phyloP scores from a whole-genome alignment of 1,140 invertebrate species.

The Caenorhabditis elegans region WBcel235 BX284606.5:4801001-4801500 shows the following conservation, averaged over 20 bases:
- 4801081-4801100: neutral
- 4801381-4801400: no score
- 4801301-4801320: neutral
- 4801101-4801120: no score
- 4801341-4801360: neutral
- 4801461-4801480: no score
- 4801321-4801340: constrained; percentile 3
- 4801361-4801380: no score
- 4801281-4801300: constrained; percentile 22
- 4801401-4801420: no score
- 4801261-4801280: constrained; percentile 26
- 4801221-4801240: constrained; percentile 33
- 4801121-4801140: neutral
- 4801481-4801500: no score
- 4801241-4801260: constrained; percentile 17
- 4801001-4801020: neutral
- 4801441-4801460: no score
- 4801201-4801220: constrained; percentile 25
- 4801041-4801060: neutral
- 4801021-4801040: constrained; percentile 24
- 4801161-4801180: constrained; percentile 15
- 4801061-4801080: constrained; percentile 5
- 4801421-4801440: no score
- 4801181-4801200: constrained; percentile 20
- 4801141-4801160: neutral